Percentiles rank a stretch among this genome's conserved stretches.
These are phyloP conservation scores for Taphrorychus bicolor DNA, from an alignment of 2,888 invertebrate species.

Conservation along the genomic window DNA sequence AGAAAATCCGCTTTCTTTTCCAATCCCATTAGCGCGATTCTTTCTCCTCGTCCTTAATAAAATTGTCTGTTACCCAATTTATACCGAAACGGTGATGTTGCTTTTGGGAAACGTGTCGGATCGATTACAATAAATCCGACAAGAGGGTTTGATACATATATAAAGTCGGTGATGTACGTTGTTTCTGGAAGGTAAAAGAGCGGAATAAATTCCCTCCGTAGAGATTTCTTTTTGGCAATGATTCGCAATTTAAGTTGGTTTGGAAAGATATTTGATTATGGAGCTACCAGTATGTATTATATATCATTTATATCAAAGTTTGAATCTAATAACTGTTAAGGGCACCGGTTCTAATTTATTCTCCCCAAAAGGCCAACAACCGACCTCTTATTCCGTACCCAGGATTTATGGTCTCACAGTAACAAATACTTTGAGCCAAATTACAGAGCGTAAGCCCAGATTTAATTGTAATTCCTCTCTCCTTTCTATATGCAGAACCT, in stretches of 20 bases:
- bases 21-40: constrained; percentile 32
- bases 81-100: constrained; percentile 33
- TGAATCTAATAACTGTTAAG: no score
- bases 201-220: background rate
- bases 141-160: constrained; percentile 27
- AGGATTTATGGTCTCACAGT: background rate
- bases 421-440: background rate
- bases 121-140: constrained; percentile 38
- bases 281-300: no score
- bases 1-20: constrained; percentile 12
- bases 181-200: background rate
- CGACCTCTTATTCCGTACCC: background rate
- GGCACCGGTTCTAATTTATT: no score
- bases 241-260: no score
- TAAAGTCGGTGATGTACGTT: constrained; percentile 17
- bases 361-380: background rate
- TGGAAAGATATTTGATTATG: no score
- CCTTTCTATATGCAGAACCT: background rate
- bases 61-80: constrained; percentile 37
- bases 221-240: constrained; percentile 1
- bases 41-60: constrained; percentile 28
- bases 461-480: background rate
- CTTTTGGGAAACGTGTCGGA: constrained; percentile 24
- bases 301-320: no score
- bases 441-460: background rate